Evolutionary conservation across 2,113 vertebrate genomes (phyloP), one percentile per base, ranked within the genome.

Genomic region (Psophia crepitans): DNA sequence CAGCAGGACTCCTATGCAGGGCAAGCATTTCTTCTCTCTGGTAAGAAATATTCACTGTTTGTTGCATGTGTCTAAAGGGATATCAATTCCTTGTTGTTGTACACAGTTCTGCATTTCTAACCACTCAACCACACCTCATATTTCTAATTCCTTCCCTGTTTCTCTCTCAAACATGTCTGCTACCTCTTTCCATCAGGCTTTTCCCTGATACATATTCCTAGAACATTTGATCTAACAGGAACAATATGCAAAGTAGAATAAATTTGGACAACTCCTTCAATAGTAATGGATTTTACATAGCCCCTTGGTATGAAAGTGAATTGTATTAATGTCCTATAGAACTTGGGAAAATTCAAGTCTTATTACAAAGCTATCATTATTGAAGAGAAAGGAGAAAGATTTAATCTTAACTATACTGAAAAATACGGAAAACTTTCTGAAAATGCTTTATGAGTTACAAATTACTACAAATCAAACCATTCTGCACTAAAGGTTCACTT

Each of bases 11-110:
- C 64, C 27, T 66, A 70, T 69, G 37, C 18, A 94, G 33, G 27
- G 28, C 17, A 80, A 86, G 33, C 1, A 7, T 39, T 94, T 80
- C 39, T 78, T 79, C 39, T 87, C 39, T 80, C 22, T 84, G 33
- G 48, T 76, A 68, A 89, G 43, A 96, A 94, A 61, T 74, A 77
- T 65, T 87, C 60, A 54, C 14, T 63, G 18, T 43, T 84, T 87
- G 22, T 76, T 91, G 57, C 37, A 33, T 76, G 21, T 33, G 27
- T 69, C 83, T 69, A 53, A 32, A 70, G 39, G 13, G 54, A 74
- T 65, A 89, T 43, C 5, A 70, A 12, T 66, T 77, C 69, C 60
- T 80, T 87, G 12, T 8, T 93, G 46, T 30, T 60, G 51, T 39
- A 60, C 19, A 68, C 14, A 84, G 21, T 54, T 81, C 57, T 54